A percentile compares a stretch with the other conserved stretches of the same genome.
Conservation (phyloP, 2,113 vertebrate species). For the Diadophis punctatus region DNA sequence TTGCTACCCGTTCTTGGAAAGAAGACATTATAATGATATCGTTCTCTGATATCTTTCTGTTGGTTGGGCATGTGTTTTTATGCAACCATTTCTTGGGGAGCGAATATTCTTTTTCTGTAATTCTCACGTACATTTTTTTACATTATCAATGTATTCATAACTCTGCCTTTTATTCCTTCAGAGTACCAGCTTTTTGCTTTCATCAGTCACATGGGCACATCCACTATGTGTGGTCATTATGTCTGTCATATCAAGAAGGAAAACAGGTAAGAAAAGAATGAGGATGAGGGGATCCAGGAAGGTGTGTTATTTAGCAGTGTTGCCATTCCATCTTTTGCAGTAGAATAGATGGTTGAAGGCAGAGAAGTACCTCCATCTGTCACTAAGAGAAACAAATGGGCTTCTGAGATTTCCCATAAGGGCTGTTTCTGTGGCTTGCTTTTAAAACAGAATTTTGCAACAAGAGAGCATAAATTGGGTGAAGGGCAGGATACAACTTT, state of each 20-base stretch:
- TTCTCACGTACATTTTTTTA: neutral
- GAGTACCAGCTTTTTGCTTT: conserved; percentile 98
- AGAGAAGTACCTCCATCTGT: no score
- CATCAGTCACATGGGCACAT: conserved; percentile 98
- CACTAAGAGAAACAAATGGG: neutral
- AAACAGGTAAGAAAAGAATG: conserved; percentile 74
- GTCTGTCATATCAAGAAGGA: conserved; percentile 99
- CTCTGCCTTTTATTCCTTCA: conserved; percentile 46
- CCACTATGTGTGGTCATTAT: conserved; percentile 98
- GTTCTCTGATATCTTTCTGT: neutral
- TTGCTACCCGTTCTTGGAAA: neutral
- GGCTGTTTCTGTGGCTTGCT: neutral
- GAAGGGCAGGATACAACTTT: neutral
- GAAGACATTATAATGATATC: no score
- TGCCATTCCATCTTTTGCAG: neutral
- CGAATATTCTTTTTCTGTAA: neutral
- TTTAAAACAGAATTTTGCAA: neutral
- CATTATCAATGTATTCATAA: neutral
- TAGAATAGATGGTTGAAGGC: neutral
- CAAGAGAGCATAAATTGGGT: neutral
- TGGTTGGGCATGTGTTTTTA: neutral
- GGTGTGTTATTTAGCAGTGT: neutral
- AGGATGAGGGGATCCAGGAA: neutral
- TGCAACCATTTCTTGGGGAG: neutral
- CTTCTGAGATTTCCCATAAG: neutral